phyloP scores from a whole-genome alignment of 2,888 invertebrate species.

The Idaea dimidiata region DNA sequence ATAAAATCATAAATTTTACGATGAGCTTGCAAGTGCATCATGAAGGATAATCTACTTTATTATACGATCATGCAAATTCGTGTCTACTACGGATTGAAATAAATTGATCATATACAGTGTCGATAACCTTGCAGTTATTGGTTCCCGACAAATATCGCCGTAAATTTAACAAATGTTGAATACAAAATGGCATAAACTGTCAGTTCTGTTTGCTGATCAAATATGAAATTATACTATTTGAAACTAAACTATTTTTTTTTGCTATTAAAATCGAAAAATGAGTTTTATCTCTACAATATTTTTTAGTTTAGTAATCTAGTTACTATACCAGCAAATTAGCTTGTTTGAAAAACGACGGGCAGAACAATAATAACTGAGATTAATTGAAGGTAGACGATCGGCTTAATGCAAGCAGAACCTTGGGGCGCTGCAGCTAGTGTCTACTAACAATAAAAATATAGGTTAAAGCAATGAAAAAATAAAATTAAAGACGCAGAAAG shows the following conservation, averaged over 20 bases:
- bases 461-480: neutral
- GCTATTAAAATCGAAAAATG: too few species aligned
- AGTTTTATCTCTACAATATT: too few species aligned
- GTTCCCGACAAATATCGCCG: slow-evolving; percentile 27
- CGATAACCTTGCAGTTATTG: slow-evolving; percentile 40
- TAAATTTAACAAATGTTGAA: slow-evolving; percentile 8
- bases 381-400: too few species aligned
- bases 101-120: slow-evolving; percentile 49
- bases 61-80: slow-evolving; percentile 56
- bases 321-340: too few species aligned
- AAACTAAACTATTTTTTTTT: too few species aligned
- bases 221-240: too few species aligned
- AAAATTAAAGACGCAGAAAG: neutral
- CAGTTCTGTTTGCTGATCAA: neutral
- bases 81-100: slow-evolving; percentile 57
- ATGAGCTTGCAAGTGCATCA: slow-evolving; percentile 53
- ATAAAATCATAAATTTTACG: slow-evolving; percentile 56
- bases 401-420: neutral
- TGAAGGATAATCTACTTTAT: slow-evolving; percentile 58
- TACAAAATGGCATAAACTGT: neutral
- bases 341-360: too few species aligned
- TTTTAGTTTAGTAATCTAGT: too few species aligned
- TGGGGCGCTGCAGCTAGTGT: neutral
- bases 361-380: too few species aligned
- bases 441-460: neutral